Evolutionary conservation across 2,888 invertebrate species (phyloP), one percentile per base, ranked within the genome.

Genomic region (Hetaerina titia): DNA sequence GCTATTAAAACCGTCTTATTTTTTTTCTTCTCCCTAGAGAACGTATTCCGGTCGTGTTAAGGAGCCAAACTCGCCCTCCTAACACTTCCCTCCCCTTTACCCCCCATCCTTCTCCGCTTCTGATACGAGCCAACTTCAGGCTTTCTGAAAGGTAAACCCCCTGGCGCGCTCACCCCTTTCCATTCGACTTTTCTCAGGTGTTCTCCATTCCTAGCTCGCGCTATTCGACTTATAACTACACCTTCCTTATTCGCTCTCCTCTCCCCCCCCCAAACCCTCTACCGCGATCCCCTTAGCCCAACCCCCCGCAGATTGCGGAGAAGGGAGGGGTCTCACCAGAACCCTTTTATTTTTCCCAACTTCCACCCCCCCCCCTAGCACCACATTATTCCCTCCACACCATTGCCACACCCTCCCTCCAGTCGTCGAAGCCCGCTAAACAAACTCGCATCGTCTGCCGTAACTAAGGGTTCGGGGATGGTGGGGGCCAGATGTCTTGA

Each of bases 401-500:
- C 31, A 31, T 4, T 60, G 60, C 25, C 81, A 81, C 6, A 13
- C 31, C 58, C 45, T 57, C 58, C 57, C 56, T 22, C 45, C 45
- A 6, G 1, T 7, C 64, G 13, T 15, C 22, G 4, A 6, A 64
- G 13, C 45, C 63, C 63, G 31, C 5, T 22, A 64, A 90, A 56
- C 69, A 92, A 92, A 92, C 92, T 31, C 92, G 92, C 56, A 92
- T 92, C 69, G 58, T 31, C 89, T 89, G 57, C 57, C 89, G 22
- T 92, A 74, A 74, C 90, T 64, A 56, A 90, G 13, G 90, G 90
- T 31, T 64, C 63, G 31, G 63, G 63, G 63, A 64, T 17, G 69
- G 81, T n/a, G 31, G 81, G 81, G 69, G 22, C 56, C 92, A 92
- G 92, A 74, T 92, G 92, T 64, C 69, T 74, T 74, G 56, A 92